These are phyloP conservation scores for Epirrita christyi DNA, from an alignment of 2,888 invertebrate species.

Conservation along the genomic window DNA sequence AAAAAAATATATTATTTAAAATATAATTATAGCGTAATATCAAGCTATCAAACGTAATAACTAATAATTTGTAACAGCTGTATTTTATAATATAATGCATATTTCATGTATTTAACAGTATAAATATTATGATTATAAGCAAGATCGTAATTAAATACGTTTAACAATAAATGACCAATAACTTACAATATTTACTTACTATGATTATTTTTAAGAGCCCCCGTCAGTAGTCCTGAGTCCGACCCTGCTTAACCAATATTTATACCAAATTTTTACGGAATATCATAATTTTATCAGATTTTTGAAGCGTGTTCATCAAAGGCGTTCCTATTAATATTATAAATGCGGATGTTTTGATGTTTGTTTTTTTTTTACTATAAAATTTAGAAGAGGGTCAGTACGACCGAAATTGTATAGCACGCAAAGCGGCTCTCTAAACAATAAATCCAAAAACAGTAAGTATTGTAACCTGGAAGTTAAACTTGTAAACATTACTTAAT, in stretches of 20 bases:
- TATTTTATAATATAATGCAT: slow-evolving; percentile 43
- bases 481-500: no score
- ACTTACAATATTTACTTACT: background rate
- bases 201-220: background rate
- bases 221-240: background rate
- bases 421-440: no score
- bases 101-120: background rate
- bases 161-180: background rate
- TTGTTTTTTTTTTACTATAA: no score
- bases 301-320: background rate
- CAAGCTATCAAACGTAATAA: slow-evolving; percentile 12
- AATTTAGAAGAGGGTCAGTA: no score
- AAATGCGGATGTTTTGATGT: no score
- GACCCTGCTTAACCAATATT: background rate
- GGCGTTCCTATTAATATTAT: no score
- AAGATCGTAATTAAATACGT: background rate
- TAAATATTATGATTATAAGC: background rate
- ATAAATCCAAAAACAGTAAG: no score
- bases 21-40: slow-evolving; percentile 3
- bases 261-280: background rate
- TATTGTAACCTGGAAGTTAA: no score
- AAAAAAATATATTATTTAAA: slow-evolving; percentile 4
- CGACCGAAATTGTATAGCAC: no score
- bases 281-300: background rate
- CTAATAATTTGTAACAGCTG: slow-evolving; percentile 56